These are phyloP conservation scores for Chironomus riparius DNA, from an alignment of 2,888 invertebrate species.

Conservation along the genomic window DNA sequence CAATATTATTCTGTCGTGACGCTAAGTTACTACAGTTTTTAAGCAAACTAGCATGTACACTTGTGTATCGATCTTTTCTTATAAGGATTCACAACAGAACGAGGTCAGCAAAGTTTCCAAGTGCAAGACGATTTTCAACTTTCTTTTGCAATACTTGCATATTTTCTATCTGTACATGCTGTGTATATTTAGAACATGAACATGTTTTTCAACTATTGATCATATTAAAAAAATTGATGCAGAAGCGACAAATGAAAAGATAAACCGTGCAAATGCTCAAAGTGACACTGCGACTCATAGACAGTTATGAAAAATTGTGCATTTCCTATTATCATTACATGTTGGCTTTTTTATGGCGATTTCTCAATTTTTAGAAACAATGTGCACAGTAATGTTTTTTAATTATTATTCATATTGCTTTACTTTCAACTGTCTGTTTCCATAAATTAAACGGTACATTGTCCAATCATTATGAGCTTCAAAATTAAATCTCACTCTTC, in stretches of 20 bases:
- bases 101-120: background rate
- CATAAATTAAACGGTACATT: background rate
- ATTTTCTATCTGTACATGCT: background rate
- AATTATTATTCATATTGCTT: background rate
- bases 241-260: background rate
- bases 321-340: too few relatives aligned
- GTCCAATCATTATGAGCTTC: background rate
- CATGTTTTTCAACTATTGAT: background rate
- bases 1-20: too few relatives aligned
- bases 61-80: background rate
- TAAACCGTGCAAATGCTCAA: background rate
- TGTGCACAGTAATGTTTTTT: too few relatives aligned
- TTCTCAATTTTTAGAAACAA: too few relatives aligned
- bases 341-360: too few relatives aligned
- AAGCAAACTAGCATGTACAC: too few relatives aligned
- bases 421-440: background rate
- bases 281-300: background rate
- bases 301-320: too few relatives aligned
- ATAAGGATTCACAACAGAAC: background rate
- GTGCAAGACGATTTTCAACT: background rate
- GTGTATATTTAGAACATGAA: background rate
- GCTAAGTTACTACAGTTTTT: too few relatives aligned
- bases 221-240: background rate
- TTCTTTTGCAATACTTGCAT: background rate
- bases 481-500: background rate